Conservation (phyloP, 2,888 invertebrate genomes). For the Hesperia comma region DNA sequence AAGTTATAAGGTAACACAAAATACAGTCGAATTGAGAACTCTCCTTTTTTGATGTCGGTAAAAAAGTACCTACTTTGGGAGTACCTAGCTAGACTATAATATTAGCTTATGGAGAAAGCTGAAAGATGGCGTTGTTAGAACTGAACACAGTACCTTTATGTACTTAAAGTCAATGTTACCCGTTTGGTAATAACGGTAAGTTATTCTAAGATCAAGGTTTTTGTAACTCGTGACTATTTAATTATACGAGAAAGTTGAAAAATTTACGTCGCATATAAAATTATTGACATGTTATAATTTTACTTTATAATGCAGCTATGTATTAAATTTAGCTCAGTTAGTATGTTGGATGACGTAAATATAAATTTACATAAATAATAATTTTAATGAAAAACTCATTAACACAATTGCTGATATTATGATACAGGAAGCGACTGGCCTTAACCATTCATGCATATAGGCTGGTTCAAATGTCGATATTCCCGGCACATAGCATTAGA, state of each 20-base stretch:
- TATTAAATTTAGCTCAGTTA: no score
- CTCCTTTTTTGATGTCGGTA: no score
- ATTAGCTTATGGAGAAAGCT: constrained; percentile 17
- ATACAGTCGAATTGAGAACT: no score
- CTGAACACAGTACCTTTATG: constrained; percentile 9
- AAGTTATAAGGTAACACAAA: no score
- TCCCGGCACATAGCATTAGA: constrained; percentile 14
- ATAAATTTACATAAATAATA: no score
- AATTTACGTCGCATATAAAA: not conserved
- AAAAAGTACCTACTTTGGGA: no score
- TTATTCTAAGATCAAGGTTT: not conserved
- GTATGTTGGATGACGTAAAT: no score
- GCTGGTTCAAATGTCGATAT: constrained; percentile 19
- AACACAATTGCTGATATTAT: not conserved
- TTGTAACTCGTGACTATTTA: not conserved
- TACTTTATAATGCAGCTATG: not conserved
- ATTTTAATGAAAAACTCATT: no score
- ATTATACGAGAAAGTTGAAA: not conserved
- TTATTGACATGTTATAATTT: not conserved
- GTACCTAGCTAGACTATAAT: no score
- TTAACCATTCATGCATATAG: constrained; percentile 12
- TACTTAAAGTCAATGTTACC: not conserved
- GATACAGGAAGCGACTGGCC: constrained; percentile 8
- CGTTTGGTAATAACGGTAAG: not conserved
- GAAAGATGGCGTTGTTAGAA: constrained; percentile 5